These are phyloP conservation scores for Manis pentadactyla DNA, from an alignment of 2,797 vertebrate species.

Conservation along the genomic window DNA sequence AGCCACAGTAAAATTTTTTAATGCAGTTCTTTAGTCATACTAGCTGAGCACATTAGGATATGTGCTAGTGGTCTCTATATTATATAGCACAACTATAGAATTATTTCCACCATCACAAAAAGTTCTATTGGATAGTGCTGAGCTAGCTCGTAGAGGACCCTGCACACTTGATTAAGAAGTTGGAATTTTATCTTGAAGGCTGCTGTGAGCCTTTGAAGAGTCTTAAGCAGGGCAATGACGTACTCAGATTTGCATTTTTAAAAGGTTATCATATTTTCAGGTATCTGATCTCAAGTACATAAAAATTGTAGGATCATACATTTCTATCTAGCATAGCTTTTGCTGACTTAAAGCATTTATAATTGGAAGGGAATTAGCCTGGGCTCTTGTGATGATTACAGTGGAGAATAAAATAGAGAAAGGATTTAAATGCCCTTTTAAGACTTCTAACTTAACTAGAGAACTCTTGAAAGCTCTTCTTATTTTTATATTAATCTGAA, in stretches of 20 bases:
- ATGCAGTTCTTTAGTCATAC: not conserved
- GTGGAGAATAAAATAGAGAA: conserved; percentile 40
- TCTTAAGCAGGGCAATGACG: not conserved
- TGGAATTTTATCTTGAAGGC: not conserved
- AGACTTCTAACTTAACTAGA: conserved; percentile 1
- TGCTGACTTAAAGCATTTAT: conserved; percentile 10
- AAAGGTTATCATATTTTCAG: not conserved
- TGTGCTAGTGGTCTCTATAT: not conserved
- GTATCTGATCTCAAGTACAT: not conserved
- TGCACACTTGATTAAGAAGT: not conserved
- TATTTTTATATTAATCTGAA: conserved; percentile 61
- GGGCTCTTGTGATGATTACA: conserved; percentile 3
- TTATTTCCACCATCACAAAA: not conserved
- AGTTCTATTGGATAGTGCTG: not conserved
- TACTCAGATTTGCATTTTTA: conserved; percentile 11
- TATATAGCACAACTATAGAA: not conserved
- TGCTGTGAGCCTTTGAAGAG: not conserved
- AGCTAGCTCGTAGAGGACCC: not conserved
- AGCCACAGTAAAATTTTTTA: too few species aligned
- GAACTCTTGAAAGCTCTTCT: conserved; percentile 10
- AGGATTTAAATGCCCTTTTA: conserved; percentile 26
- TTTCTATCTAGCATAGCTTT: conserved; percentile 13
- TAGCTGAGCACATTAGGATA: not conserved
- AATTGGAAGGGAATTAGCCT: conserved; percentile 39
- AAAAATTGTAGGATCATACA: conserved; percentile 19